Evolutionary conservation across 53 echinoderm and acorn worm genomes (phyloP).

Genomic region (Patiria pectinifera): DNA sequence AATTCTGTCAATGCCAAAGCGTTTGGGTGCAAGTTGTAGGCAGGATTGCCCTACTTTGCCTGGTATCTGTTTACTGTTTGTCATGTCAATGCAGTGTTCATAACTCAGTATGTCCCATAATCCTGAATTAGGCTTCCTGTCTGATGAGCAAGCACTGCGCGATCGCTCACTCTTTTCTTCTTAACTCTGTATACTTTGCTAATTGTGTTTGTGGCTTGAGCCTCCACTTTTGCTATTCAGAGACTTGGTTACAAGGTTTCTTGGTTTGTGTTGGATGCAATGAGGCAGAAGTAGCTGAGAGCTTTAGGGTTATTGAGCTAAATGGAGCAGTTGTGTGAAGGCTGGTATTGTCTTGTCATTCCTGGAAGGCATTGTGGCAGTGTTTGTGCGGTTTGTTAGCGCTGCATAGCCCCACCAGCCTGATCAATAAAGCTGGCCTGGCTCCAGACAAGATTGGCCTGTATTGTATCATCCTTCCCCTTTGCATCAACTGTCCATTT

Average conservation of each 20-base stretch:
- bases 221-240: constrained; percentile 3
- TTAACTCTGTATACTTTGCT: constrained; percentile 22
- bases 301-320: constrained; percentile 51
- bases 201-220: constrained; percentile 50
- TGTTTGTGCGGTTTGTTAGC: constrained; percentile 11
- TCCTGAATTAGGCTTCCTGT: background rate
- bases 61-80: constrained; percentile 41
- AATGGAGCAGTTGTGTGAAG: constrained; percentile 14
- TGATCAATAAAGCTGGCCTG: constrained; percentile 20
- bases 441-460: constrained; percentile 57
- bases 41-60: constrained; percentile 12
- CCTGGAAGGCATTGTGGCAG: background rate
- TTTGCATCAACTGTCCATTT: constrained; percentile 33
- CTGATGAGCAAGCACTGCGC: constrained; percentile 1
- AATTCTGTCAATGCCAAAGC: background rate
- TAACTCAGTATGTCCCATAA: background rate
- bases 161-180: constrained; percentile 20
- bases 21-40: background rate
- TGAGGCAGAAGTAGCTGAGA: constrained; percentile 13
- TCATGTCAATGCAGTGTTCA: constrained; percentile 5
- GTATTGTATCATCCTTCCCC: constrained; percentile 11
- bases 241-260: constrained; percentile 17
- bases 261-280: constrained; percentile 26
- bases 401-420: constrained; percentile 36
- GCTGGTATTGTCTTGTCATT: constrained; percentile 2